Conservation (phyloP, 2,797 vertebrate species). For the Tragopan temminckii region DNA sequence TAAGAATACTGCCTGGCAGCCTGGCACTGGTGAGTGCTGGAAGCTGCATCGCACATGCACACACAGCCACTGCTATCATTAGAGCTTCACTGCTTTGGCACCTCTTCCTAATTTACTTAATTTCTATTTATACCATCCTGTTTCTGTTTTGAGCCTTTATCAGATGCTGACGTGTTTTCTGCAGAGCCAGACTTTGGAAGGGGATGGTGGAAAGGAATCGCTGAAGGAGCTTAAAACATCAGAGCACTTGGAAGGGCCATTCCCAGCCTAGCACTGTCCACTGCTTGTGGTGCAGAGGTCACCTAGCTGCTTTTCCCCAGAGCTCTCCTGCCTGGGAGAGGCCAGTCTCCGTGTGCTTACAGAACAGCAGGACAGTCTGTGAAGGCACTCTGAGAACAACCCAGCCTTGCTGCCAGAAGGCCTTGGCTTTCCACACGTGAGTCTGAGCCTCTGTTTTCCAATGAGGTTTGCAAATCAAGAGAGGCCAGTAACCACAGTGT, state of each 20-base stretch:
- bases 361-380: neutral
- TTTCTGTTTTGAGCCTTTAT: slow-evolving; percentile 42
- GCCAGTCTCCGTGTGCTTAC: neutral
- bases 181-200: neutral
- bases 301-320: neutral
- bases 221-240: neutral
- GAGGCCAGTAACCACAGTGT: neutral
- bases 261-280: neutral
- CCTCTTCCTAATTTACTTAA: slow-evolving; percentile 48
- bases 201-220: neutral
- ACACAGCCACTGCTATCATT: neutral
- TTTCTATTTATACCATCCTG: slow-evolving; percentile 47
- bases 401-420: neutral
- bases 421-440: neutral
- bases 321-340: neutral
- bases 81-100: slow-evolving; percentile 62
- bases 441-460: neutral
- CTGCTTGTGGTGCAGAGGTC: neutral
- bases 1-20: slow-evolving; percentile 41
- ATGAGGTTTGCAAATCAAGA: neutral
- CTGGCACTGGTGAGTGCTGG: slow-evolving; percentile 8
- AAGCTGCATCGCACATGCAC: slow-evolving; percentile 16
- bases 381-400: neutral
- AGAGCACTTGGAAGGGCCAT: neutral
- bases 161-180: neutral